phyloP scores from a whole-genome alignment of 2,113 vertebrate species.

The Theristicus caerulescens region DNA sequence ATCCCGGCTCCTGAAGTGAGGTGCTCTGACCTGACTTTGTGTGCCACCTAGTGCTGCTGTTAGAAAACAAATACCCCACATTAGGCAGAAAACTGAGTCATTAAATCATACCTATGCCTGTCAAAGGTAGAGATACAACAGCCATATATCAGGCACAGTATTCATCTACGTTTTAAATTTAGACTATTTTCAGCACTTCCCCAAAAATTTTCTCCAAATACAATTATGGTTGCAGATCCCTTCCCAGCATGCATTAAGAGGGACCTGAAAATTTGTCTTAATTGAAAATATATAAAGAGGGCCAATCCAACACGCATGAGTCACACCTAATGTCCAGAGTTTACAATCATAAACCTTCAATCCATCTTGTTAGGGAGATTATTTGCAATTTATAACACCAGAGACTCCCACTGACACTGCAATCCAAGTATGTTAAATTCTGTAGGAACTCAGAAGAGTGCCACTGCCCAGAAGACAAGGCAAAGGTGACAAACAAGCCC shows the following conservation, averaged over 20 bases:
- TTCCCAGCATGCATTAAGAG: neutral
- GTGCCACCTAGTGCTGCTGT: conserved; percentile 6
- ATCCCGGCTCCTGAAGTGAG: too few species aligned
- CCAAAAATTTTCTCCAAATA: neutral
- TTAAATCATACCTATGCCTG: neutral
- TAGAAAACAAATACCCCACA: neutral
- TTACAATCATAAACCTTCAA: neutral
- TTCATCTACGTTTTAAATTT: neutral
- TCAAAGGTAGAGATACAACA: neutral
- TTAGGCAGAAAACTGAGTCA: neutral
- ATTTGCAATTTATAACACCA: neutral
- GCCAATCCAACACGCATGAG: neutral
- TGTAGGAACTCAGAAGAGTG: neutral
- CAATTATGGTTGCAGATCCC: neutral
- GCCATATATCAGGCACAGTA: neutral
- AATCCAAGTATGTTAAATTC: neutral
- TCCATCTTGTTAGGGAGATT: neutral
- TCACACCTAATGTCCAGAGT: neutral
- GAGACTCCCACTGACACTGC: neutral
- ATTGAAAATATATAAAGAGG: neutral
- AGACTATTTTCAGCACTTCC: neutral
- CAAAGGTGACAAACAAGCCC: neutral
- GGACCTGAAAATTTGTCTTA: neutral
- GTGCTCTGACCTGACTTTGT: neutral
- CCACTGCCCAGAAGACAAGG: neutral